A percentile compares a stretch with the other conserved stretches of the same genome.
These are phyloP conservation scores for Helicoverpa zea DNA, from an alignment of 1,140 invertebrate genomes.

Conservation along the genomic window DNA sequence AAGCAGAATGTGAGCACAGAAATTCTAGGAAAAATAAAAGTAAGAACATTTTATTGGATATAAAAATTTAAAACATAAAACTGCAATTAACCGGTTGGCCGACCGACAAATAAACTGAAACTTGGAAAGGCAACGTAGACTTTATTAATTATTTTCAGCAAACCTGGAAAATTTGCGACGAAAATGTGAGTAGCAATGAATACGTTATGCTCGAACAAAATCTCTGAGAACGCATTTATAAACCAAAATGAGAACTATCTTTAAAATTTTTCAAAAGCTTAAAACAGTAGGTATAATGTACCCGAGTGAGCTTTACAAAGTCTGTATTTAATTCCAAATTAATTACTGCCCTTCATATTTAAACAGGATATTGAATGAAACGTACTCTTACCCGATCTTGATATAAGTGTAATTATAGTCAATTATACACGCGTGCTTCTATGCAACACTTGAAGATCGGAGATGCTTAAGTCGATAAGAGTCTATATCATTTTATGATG, in stretches of 20 bases:
- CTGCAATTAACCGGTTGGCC: slow-evolving; percentile 43
- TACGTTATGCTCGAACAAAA: slow-evolving; percentile 41
- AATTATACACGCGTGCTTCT: neutral
- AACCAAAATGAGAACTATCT: slow-evolving; percentile 42
- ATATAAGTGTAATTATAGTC: neutral
- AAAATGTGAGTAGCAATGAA: slow-evolving; percentile 31
- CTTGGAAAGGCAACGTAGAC: slow-evolving; percentile 36
- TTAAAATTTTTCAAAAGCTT: slow-evolving; percentile 29
- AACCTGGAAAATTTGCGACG: slow-evolving; percentile 44
- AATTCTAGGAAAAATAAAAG: slow-evolving; percentile 29
- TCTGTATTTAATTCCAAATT: neutral
- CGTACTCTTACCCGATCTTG: neutral
- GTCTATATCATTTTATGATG: neutral
- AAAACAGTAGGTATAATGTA: neutral
- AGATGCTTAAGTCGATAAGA: neutral
- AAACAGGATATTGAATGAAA: slow-evolving; percentile 13
- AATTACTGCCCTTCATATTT: neutral
- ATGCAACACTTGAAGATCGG: neutral
- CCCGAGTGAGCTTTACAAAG: neutral
- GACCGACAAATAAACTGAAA: slow-evolving; percentile 49
- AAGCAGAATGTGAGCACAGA: neutral
- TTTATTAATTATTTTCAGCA: slow-evolving; percentile 53
- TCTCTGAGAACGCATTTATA: slow-evolving; percentile 22
- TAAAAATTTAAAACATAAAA: slow-evolving; percentile 46
- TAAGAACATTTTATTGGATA: slow-evolving; percentile 42